Evolutionary conservation across 2,797 vertebrate species (phyloP).

Genomic region (Aselliscus stoliczkanus): DNA sequence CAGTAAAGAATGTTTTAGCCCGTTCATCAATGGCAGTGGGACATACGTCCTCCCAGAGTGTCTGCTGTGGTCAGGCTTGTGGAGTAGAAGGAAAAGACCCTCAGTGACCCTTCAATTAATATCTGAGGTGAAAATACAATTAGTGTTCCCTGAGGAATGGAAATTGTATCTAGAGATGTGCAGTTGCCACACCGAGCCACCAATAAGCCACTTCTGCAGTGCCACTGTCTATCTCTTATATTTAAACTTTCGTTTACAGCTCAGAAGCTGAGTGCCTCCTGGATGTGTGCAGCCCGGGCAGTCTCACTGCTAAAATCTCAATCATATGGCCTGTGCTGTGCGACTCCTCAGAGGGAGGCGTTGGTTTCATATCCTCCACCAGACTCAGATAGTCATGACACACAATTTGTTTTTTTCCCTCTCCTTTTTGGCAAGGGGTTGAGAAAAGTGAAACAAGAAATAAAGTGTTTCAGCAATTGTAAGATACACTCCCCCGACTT

Average conservation of each 20-base stretch:
- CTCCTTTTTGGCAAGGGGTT: slow-evolving; percentile 10
- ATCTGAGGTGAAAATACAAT: not conserved
- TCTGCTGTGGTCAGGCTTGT: not conserved
- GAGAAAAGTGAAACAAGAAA: not conserved
- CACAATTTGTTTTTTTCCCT: not conserved
- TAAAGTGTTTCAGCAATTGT: not conserved
- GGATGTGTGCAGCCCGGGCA: not conserved
- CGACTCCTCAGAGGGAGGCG: not conserved
- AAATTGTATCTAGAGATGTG: not conserved
- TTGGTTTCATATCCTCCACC: not conserved
- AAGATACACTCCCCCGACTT: not conserved
- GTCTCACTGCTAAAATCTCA: not conserved
- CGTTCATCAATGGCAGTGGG: not conserved
- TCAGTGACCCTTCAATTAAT: not conserved
- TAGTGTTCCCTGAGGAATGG: not conserved
- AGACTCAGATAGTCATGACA: not conserved
- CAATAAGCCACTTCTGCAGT: not conserved
- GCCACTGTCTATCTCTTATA: not conserved
- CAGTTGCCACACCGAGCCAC: not conserved
- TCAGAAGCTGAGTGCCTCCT: not conserved
- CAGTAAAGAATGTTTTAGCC: not conserved
- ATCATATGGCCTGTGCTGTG: not conserved
- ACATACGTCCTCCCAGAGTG: not conserved
- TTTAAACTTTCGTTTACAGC: not conserved
- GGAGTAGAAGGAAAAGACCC: not conserved